phyloP scores from a whole-genome alignment of 2,888 invertebrate species.

The Digitonthophagus gazella region DNA sequence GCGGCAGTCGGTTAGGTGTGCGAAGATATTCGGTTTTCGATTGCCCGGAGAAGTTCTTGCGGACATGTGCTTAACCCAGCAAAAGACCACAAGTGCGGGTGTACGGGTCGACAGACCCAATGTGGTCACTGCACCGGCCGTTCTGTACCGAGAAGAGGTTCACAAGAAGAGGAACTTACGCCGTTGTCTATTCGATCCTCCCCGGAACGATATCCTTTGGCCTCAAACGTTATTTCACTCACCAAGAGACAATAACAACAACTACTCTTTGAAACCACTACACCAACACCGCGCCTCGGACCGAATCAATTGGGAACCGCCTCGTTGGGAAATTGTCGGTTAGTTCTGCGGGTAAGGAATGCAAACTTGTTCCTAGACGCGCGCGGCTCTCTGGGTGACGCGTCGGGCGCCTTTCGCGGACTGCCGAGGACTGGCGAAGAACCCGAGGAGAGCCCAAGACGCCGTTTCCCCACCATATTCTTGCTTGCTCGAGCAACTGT shows the following conservation, averaged over 20 bases:
- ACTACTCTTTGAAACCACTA: background rate
- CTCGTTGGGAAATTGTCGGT: background rate
- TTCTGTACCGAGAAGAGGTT: background rate
- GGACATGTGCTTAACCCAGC: background rate
- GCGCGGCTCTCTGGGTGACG: background rate
- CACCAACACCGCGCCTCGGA: background rate
- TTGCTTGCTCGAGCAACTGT: background rate
- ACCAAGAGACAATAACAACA: background rate
- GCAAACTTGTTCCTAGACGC: constrained; percentile 6
- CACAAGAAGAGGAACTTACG: background rate
- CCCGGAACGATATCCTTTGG: background rate
- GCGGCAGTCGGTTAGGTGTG: background rate
- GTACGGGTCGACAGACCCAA: constrained; percentile 35
- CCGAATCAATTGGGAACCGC: background rate
- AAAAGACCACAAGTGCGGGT: constrained; percentile 41
- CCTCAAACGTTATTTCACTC: background rate
- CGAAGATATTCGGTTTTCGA: background rate
- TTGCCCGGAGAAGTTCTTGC: too few relatives aligned
- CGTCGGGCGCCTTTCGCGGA: background rate
- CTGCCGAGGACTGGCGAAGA: constrained; percentile 11
- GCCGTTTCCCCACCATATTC: background rate
- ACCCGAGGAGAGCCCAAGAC: background rate
- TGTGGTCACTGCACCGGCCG: constrained; percentile 28
- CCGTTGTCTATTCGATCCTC: background rate
- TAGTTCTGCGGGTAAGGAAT: constrained; percentile 4